Base-by-base conservation (phyloP, 2,888 invertebrate species). In the Eudasyphora cyanicolor region DNA sequence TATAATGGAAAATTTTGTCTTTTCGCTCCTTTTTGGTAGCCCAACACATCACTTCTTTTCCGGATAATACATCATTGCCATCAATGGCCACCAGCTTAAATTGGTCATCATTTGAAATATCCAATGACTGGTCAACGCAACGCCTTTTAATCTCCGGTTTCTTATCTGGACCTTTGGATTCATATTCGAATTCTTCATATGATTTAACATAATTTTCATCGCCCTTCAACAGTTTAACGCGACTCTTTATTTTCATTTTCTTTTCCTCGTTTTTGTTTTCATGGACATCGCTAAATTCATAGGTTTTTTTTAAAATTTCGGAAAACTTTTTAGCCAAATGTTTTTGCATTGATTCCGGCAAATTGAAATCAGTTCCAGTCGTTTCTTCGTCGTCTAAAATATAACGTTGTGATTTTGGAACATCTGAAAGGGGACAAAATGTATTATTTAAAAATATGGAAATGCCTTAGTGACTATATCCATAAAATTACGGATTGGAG, bases 291-390 rank as follows among this genome's bases (percentile, higher is more conserved):
- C 57, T 79, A 64, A 88, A 91, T 51, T 90, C 88, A 3, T 90
- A 77, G 82, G 88, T 85, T 27, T 86, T 67, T 2, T 87, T 67
- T 19, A 90, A 87, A 38, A 89, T 79, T 4, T 84, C 57, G 0
- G 86, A 84, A 0, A 91, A 77, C 42, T 89, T 89, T 17, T 87
- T 87, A 62, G 88, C 87, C 73, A 91, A 86, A 75, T 89, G 87
- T 1, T 86, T 86, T 49, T 89, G 89, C 78, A 89, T 88, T 17
- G 88, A 84, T 10, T 87, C 84, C 1, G 88, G 87, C 17, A 90
- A 85, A n/a, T 87, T 86, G 3, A 89, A 85, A 80, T 91, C 89
- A 17, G 73, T 77, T 5, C 71, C 78, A 5, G 24, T 69, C 17
- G 45, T 73, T 0, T 57, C 19, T 4, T 85, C 86, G 8, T 87